Conservation (phyloP, 1,140 invertebrate species). For the Zophobas atratus region DNA sequence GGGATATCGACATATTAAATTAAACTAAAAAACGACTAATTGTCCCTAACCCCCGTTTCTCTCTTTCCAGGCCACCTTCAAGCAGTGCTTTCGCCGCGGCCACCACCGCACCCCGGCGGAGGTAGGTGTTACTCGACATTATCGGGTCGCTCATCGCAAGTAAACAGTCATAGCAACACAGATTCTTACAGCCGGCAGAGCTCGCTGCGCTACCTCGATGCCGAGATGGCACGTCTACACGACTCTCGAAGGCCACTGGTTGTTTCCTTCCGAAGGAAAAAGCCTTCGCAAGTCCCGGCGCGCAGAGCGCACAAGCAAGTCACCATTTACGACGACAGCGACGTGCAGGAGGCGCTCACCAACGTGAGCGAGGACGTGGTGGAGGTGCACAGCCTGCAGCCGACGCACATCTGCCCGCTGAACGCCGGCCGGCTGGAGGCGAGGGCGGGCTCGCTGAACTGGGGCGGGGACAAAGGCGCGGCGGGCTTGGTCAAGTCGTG, state of each 20-base stretch:
- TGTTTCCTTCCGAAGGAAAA: conserved; percentile 61
- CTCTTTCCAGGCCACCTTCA: conserved; percentile 60
- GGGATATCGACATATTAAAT: too few relatives aligned
- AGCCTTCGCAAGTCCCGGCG: conserved; percentile 12
- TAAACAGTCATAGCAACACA: conserved; percentile 63
- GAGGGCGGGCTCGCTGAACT: conserved; percentile 35
- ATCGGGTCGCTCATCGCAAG: conserved; percentile 61
- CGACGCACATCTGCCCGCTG: conserved; percentile 56
- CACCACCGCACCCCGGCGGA: conserved; percentile 51
- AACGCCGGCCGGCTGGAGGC: conserved; percentile 11
- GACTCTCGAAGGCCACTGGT: conserved; percentile 61
- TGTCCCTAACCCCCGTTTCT: too few relatives aligned
- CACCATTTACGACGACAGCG: conserved; percentile 56
- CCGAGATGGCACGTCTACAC: conserved; percentile 60
- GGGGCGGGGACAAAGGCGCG: conserved; percentile 8
- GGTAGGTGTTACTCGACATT: conserved; percentile 62
- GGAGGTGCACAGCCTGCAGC: conserved; percentile 53
- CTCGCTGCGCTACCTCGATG: conserved; percentile 61
- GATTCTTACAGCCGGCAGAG: conserved; percentile 61
- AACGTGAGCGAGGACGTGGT: conserved; percentile 42
- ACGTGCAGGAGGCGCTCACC: conserved; percentile 54
- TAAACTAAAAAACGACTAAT: too few relatives aligned
- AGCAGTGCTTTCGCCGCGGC: conserved; percentile 54
- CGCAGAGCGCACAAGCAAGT: conserved; percentile 51
- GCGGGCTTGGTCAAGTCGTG: conserved; percentile 49